Evolutionary conservation across 2,113 vertebrate species (phyloP).

Genomic region (Pangasianodon hypophthalmus): DNA sequence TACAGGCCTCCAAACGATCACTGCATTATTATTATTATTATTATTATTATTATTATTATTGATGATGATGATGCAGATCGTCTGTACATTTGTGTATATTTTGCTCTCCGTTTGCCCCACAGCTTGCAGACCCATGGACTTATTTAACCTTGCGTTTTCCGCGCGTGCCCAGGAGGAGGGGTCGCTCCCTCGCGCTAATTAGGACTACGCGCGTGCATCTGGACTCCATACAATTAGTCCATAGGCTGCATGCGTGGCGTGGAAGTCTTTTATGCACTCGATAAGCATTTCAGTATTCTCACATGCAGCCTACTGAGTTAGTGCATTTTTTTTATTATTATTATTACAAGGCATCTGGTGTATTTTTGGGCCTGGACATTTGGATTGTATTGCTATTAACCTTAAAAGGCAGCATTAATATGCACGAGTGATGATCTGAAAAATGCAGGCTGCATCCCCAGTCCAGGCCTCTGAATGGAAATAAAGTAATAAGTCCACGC

Average conservation of each 20-base stretch:
- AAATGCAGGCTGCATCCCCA: not conserved
- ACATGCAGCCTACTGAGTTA: no score
- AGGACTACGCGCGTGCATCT: not conserved
- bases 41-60: slow-evolving; percentile 1
- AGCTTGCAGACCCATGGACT: slow-evolving; percentile 72
- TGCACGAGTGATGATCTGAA: not conserved
- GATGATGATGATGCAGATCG: not conserved
- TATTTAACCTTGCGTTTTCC: slow-evolving; percentile 77
- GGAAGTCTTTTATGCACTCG: not conserved
- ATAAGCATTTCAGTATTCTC: not conserved
- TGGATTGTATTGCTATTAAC: not conserved
- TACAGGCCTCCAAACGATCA: not conserved
- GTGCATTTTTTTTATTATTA: not conserved
- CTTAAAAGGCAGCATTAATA: not conserved
- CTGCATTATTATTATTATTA: not conserved
- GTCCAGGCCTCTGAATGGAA: not conserved
- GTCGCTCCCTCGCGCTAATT: slow-evolving; percentile 62
- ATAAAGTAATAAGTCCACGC: no score
- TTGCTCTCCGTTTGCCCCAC: not conserved
- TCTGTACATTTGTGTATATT: not conserved
- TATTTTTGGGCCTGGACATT: not conserved
- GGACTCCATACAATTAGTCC: not conserved
- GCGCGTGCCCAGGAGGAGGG: slow-evolving; percentile 70
- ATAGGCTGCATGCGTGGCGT: not conserved
- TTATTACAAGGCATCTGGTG: no score